Base-by-base conservation (phyloP, 2,113 vertebrate genomes). In the Taurulus bubalis region DNA sequence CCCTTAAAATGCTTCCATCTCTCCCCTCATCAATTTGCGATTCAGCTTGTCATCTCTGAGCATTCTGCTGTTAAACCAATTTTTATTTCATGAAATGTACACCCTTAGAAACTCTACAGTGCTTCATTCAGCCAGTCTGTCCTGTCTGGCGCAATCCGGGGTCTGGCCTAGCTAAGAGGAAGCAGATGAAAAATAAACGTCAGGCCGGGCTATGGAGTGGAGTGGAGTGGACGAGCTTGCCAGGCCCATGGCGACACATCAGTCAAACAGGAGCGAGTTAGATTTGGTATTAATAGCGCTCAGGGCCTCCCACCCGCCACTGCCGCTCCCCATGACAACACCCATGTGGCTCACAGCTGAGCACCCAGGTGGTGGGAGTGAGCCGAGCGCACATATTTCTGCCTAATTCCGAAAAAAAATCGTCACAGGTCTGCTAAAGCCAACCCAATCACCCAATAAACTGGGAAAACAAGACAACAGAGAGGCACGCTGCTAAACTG, bases 261-360 rank as follows among this genome's bases (percentile, higher is more conserved):
- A 58, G 73, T 75, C 73, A 83, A 73, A 82, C 78, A 74, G 76
- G 38, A 83, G 74, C 1, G 10, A 74, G 82, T 69, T 75, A 64
- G 71, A 77, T 69, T 80, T 75, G 66, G 36, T 85, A 75, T 82
- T 86, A 87, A 85, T 72, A 70, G 75, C 69, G 60, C 34, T 64
- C 42, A 15, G 55, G 65, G 75, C 60, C 55, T 59, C 76, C 66
- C 28, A 64, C 68, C 81, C 71, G 3, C 79, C 70, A 64, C 71
- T 51, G 59, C 47, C 0, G 8, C 60, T 62, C 32, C 45, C 49
- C 32, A 20, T 58, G 59, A 74, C 60, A 75, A 69, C 53, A 40
- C 36, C 68, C 76, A 89, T 85, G 74, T 84, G 87, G 82, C 71
- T 68, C 53, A 30, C 85, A 87, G 85, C 85, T 87, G 71, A 87